Percentiles rank a stretch among this genome's conserved stretches.
Conservation (phyloP, 2,888 invertebrate species). For the Tipula lateralis region DNA sequence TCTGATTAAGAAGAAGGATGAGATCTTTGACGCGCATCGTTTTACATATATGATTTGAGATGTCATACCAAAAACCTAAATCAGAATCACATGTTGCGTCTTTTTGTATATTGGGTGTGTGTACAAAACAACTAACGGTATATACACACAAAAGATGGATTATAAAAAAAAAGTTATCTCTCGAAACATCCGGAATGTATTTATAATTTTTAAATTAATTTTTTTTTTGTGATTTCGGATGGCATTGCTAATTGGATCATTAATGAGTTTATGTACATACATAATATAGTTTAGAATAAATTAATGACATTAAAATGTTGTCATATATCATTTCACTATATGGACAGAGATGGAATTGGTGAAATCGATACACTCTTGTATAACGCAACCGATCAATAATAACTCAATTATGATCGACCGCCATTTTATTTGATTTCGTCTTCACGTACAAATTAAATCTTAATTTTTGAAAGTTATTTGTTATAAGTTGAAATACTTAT, state of each 20-base stretch:
- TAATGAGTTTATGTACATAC: background rate
- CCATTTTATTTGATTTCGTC: background rate
- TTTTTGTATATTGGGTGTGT: no score
- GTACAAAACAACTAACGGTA: background rate
- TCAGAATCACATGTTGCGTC: background rate
- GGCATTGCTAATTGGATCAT: slow-evolving; percentile 24
- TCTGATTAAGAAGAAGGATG: background rate
- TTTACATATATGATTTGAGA: background rate
- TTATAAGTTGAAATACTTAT: background rate
- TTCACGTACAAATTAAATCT: background rate
- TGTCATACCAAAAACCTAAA: background rate
- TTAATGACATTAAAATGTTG: background rate
- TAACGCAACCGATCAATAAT: background rate
- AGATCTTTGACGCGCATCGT: background rate
- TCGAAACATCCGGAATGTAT: background rate
- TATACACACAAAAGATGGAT: background rate
- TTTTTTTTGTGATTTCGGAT: slow-evolving; percentile 12
- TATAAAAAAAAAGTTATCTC: background rate
- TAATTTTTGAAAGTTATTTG: background rate
- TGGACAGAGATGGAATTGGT: background rate
- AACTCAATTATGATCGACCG: background rate
- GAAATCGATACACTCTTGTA: no score
- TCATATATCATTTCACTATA: background rate
- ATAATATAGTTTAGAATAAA: background rate
- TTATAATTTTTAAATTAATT: slow-evolving; percentile 20